These are phyloP conservation scores for Eupithecia inturbata DNA, from an alignment of 2,888 invertebrate genomes.

Conservation along the genomic window DNA sequence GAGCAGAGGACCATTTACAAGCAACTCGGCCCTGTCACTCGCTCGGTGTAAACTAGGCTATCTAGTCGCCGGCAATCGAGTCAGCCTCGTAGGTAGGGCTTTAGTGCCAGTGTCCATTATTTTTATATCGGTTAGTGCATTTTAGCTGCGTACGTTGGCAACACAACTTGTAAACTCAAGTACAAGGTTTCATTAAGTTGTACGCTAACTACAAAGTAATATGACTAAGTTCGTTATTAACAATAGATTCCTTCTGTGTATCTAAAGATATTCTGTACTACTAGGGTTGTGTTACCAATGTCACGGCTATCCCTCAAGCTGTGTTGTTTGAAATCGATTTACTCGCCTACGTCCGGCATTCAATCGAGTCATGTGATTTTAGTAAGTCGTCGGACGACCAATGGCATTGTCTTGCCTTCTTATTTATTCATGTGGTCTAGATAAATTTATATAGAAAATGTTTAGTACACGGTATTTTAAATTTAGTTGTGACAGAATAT, in stretches of 20 bases:
- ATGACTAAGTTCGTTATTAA: not conserved
- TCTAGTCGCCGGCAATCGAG: constrained; percentile 78
- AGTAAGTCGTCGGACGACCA: constrained; percentile 35
- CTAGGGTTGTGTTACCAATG: constrained; percentile 4
- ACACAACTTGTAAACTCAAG: not conserved
- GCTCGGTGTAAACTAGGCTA: constrained; percentile 38
- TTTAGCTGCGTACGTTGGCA: constrained; percentile 35
- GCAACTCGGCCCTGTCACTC: not conserved
- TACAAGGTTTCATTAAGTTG: not conserved
- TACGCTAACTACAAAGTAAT: constrained; percentile 2
- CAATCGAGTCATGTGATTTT: constrained; percentile 52
- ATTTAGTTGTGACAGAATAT: not conserved
- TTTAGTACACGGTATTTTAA: not conserved
- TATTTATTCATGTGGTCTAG: constrained; percentile 10
- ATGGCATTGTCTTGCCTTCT: constrained; percentile 1
- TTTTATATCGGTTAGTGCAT: constrained; percentile 66
- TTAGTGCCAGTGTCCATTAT: constrained; percentile 68
- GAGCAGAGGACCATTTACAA: not conserved
- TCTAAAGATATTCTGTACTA: not conserved
- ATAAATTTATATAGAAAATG: not conserved
- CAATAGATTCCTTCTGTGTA: not conserved
- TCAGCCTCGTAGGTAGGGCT: constrained; percentile 66
- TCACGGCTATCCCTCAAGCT: constrained; percentile 8
- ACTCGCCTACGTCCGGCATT: constrained; percentile 22
- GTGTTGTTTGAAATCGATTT: constrained; percentile 23